A percentile compares a stretch with the other conserved stretches of the same genome.
phyloP scores from a whole-genome alignment of 2,113 vertebrate species.

The Barbus barbus region DNA sequence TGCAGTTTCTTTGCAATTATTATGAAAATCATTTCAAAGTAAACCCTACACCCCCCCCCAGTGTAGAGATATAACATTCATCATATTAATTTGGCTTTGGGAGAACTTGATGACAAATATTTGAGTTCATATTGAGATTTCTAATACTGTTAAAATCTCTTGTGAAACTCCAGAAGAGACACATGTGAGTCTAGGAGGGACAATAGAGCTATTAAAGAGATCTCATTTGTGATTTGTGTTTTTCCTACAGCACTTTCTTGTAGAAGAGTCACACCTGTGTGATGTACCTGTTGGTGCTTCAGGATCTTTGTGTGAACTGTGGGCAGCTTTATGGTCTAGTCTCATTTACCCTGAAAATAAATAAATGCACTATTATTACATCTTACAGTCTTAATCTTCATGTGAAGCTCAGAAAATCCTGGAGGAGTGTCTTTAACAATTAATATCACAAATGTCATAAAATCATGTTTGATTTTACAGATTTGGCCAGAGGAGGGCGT shows the following conservation, averaged over 20 bases:
- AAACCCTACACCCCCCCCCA: too few relatives aligned
- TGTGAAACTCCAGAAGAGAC: background rate
- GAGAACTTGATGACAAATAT: background rate
- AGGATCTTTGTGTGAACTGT: background rate
- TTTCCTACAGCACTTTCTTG: background rate
- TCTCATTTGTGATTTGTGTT: background rate
- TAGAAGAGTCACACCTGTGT: conserved; percentile 17
- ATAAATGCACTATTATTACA: background rate
- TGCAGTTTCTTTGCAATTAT: too few relatives aligned
- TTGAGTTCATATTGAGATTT: background rate
- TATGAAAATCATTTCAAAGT: too few relatives aligned
- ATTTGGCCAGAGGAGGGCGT: conserved; percentile 53
- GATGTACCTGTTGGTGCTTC: conserved; percentile 8
- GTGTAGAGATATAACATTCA: background rate
- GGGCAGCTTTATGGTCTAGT: background rate
- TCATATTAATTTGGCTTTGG: background rate
- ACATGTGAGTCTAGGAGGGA: background rate
- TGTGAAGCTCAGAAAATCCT: background rate
- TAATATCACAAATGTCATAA: background rate
- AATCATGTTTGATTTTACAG: background rate
- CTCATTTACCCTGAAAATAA: background rate
- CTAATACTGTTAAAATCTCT: background rate
- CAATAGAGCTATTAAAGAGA: background rate
- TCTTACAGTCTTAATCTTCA: too few relatives aligned
- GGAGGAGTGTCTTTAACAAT: background rate